A percentile compares a stretch with the other conserved stretches of the same genome.
Conservation (phyloP, 2,888 invertebrate species). For the Campoplex nolae region DNA sequence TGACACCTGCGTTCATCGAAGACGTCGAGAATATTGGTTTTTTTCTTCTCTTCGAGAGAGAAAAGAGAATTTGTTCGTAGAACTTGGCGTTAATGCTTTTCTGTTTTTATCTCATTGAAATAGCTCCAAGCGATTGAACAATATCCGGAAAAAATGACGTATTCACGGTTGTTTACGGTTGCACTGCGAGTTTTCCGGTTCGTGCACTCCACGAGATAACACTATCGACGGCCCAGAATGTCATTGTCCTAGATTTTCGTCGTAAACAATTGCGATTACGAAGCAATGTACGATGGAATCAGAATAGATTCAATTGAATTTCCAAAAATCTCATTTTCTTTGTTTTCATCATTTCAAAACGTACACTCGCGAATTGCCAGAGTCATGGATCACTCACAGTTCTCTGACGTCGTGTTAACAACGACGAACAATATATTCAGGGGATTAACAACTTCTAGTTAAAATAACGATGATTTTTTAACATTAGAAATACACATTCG, state of each 20-base stretch:
- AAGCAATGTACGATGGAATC: background rate
- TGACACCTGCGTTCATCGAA: conserved; percentile 57
- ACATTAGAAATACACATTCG: background rate
- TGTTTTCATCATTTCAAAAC: background rate
- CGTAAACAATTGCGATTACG: background rate
- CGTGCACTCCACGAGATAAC: conserved; percentile 41
- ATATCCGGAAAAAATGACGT: background rate
- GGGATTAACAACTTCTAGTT: background rate
- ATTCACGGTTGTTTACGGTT: conserved; percentile 37
- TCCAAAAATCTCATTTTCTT: background rate
- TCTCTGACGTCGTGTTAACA: background rate
- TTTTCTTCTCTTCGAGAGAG: background rate
- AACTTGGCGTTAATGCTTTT: conserved; percentile 45
- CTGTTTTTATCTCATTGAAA: conserved; percentile 36
- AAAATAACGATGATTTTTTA: background rate
- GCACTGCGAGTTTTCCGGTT: conserved; percentile 50
- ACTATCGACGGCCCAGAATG: conserved; percentile 40
- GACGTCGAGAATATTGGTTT: conserved; percentile 21
- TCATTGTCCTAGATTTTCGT: conserved; percentile 49
- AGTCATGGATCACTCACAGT: background rate
- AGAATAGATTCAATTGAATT: background rate
- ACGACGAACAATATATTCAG: background rate
- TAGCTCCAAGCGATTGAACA: conserved; percentile 5
- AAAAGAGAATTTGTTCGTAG: conserved; percentile 49
- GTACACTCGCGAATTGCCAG: no score